Percentiles rank a stretch among this genome's conserved stretches.
Conservation (phyloP, 2,888 invertebrate species). For the Prosapia bicincta region DNA sequence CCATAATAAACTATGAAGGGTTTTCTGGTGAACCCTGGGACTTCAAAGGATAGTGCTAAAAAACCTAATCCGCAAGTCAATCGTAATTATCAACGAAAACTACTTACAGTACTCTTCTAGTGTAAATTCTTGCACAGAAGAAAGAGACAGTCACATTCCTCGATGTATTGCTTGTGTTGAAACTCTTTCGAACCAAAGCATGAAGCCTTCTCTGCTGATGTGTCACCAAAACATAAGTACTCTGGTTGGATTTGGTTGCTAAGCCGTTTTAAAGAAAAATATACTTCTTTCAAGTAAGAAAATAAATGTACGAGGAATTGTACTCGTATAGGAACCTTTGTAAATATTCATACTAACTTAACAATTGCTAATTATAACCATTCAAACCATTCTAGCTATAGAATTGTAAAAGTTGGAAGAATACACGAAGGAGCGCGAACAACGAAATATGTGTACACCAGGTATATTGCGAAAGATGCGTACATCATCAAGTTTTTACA, state of each 20-base stretch:
- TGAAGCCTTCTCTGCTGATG: not conserved
- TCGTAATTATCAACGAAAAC: not conserved
- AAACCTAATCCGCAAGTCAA: not conserved
- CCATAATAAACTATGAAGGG: too few relatives aligned
- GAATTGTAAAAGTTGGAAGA: not conserved
- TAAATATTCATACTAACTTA: constrained; percentile 1
- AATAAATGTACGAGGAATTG: not conserved
- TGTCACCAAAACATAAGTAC: not conserved
- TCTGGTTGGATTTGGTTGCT: not conserved
- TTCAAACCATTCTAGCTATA: too few relatives aligned
- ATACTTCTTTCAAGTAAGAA: not conserved
- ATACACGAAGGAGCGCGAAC: not conserved
- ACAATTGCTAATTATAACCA: not conserved
- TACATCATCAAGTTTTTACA: too few relatives aligned
- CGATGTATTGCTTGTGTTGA: not conserved
- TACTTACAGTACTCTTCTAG: too few relatives aligned
- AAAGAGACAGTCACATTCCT: not conserved
- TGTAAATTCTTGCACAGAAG: not conserved
- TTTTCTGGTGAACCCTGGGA: too few relatives aligned
- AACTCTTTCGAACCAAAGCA: not conserved
- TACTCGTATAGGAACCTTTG: not conserved
- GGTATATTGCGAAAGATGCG: too few relatives aligned
- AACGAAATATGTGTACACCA: too few relatives aligned
- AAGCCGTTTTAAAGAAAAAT: not conserved
- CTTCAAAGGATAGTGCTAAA: not conserved